Base-by-base conservation (phyloP, 23 tunicate species). In the Oikopleura vanhoeffeni region DNA sequence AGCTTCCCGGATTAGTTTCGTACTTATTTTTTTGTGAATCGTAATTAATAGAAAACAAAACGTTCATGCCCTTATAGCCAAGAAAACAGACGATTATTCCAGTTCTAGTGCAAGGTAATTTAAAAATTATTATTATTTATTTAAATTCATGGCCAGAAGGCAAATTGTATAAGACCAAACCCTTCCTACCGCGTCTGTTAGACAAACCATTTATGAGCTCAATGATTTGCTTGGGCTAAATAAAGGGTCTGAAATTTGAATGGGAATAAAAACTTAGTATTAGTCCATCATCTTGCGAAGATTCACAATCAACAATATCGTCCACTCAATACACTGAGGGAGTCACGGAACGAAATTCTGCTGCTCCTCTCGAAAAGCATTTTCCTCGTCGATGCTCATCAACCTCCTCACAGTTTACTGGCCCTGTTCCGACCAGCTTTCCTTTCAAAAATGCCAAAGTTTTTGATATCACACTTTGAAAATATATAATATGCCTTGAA, bases 1-100 rank as follows among this genome's bases (percentile, higher is more conserved):
- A n/a, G n/a, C n/a, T n/a, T n/a, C n/a, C n/a, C n/a, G n/a, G n/a
- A n/a, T n/a, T n/a, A n/a, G n/a, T n/a, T n/a, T n/a, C n/a, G n/a
- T n/a, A n/a, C n/a, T n/a, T n/a, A n/a, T n/a, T n/a, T n/a, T n/a
- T n/a, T n/a, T n/a, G n/a, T n/a, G n/a, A n/a, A n/a, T n/a, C n/a
- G n/a, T n/a, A n/a, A n/a, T n/a, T n/a, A n/a, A n/a, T 49, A 8
- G 24, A 49, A 8, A 8, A 49, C 13, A 13, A 49, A 49, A 49
- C 64, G 64, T 49, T 49, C 64, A 49, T 49, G 64, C 64, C 79
- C 79, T 30, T 38, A 71, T 24, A 71, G 34, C 2, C 38, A 38
- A 71, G 79, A 71, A 71, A 71, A 71, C 38, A 18, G 79, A 71
- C 79, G 38, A 2, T 30, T 71, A 18, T 71, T 71, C 79, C 34